Base-by-base conservation (phyloP, 2,113 vertebrate species). In the Rhinolophus sinicus region DNA sequence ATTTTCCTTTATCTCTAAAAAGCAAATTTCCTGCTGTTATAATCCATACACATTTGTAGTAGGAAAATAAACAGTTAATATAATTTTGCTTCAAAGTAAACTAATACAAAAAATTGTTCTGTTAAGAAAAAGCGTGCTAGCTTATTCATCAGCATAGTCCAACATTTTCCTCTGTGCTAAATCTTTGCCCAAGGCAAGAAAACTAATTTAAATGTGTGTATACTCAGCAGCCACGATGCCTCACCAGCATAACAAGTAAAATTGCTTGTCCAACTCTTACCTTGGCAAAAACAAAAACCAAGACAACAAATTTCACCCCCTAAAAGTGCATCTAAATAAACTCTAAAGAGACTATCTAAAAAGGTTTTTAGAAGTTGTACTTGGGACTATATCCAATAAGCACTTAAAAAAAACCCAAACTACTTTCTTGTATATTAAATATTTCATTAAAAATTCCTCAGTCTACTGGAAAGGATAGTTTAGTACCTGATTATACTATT, bases 401-500 rank as follows among this genome's bases (percentile, higher is more conserved):
- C 47, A 89, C n/a, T 82, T 11, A n/a, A 88, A 95, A 86, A 80
- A 65, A 47, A 40, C 1, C 28, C 16, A 50, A 47, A 47, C 11
- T 60, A 80, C 54, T 90, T 92, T 70, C 56, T 88, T 50, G 91
- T 72, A 28, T 93, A 90, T 93, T 56, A 83, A 94, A 56, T 91
- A 91, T 70, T 82, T 96, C 52, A 93, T 94, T 24, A 18, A 95
- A 93, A 78, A 92, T 30, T 26, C 13, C 81, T 94, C 58, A 92
- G 40, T 90, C 30, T 97, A 88, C 88, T 50, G 73, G 26, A 93
- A 97, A 93, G 88, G 84, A 86, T 28, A 96, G 28, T 84, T 72
- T 89, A 92, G 90, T 95, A 97, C 83, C 67, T 81, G 58, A 81
- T 83, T 54, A 92, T 64, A 94, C 73, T 98, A 97, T 95, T 97